These are phyloP conservation scores for Pristionchus pacificus DNA, from an alignment of 1,140 invertebrate species.

Conservation along the genomic window DNA sequence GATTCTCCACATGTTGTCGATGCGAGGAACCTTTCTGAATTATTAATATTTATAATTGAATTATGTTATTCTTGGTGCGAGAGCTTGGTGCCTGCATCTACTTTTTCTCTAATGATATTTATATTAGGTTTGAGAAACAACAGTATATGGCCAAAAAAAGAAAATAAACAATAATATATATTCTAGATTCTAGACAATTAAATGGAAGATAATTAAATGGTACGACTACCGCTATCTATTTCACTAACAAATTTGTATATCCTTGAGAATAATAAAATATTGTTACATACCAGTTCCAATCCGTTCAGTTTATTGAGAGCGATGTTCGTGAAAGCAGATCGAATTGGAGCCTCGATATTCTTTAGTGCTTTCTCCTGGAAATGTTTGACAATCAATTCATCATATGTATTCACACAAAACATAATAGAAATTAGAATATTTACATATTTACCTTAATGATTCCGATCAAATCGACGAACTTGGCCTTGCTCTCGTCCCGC, in stretches of 20 bases:
- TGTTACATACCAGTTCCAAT: neutral
- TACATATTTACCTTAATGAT: neutral
- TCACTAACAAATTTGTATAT: no score
- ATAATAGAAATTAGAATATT: neutral
- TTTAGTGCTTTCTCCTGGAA: neutral
- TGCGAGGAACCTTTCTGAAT: neutral
- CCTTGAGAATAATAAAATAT: neutral
- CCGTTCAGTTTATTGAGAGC: neutral
- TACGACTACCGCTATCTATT: no score
- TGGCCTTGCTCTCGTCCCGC: neutral
- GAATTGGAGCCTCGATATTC: neutral
- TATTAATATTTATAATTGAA: no score
- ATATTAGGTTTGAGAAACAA: no score
- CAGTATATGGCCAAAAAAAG: no score
- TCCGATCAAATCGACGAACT: neutral
- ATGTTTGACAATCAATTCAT: neutral
- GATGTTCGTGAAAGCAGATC: neutral
- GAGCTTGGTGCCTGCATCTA: no score
- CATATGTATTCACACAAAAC: neutral
- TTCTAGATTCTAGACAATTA: no score
- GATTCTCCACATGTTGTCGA: neutral
- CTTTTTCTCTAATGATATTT: no score
- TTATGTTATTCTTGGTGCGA: no score
- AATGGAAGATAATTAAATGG: no score
- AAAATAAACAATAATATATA: no score